These are phyloP conservation scores for Rhynchopsitta pachyrhyncha DNA, from an alignment of 2,113 vertebrate genomes.

Conservation along the genomic window DNA sequence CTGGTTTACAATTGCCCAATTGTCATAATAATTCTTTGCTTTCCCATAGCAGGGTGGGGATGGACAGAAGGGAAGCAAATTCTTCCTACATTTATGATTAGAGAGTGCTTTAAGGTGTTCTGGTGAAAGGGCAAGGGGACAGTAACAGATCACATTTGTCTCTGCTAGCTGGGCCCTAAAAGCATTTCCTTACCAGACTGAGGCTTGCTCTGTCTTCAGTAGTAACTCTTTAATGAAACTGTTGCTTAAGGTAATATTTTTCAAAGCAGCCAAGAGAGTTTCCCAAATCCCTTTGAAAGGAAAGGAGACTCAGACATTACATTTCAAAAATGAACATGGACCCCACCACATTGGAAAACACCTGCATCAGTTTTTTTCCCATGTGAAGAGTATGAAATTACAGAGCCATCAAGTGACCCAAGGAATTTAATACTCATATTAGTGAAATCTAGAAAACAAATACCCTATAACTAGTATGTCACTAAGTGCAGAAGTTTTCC, in stretches of 20 bases:
- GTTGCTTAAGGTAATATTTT: conserved; percentile 3
- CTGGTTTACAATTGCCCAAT: conserved; percentile 24
- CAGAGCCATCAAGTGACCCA: conserved; percentile 32
- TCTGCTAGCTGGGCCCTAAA: neutral
- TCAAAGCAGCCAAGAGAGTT: neutral
- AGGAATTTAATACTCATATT: neutral
- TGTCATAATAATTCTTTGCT: conserved; percentile 43
- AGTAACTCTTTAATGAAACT: conserved; percentile 60
- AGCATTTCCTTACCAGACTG: neutral
- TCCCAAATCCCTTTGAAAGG: neutral
- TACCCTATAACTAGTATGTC: neutral
- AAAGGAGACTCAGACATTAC: neutral
- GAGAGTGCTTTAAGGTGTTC: neutral
- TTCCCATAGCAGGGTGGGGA: conserved; percentile 46
- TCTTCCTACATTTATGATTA: conserved; percentile 30
- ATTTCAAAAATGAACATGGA: neutral
- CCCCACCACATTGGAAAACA: neutral
- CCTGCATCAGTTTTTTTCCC: neutral
- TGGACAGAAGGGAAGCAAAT: conserved; percentile 33
- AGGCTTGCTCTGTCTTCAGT: conserved; percentile 25
- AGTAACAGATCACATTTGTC: neutral
- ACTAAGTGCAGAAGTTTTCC: neutral
- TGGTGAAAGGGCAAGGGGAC: conserved; percentile 26
- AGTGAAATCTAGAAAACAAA: neutral
- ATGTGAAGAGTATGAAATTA: neutral